phyloP scores from a whole-genome alignment of 2,113 vertebrate genomes.

The Anguilla japonica region DNA sequence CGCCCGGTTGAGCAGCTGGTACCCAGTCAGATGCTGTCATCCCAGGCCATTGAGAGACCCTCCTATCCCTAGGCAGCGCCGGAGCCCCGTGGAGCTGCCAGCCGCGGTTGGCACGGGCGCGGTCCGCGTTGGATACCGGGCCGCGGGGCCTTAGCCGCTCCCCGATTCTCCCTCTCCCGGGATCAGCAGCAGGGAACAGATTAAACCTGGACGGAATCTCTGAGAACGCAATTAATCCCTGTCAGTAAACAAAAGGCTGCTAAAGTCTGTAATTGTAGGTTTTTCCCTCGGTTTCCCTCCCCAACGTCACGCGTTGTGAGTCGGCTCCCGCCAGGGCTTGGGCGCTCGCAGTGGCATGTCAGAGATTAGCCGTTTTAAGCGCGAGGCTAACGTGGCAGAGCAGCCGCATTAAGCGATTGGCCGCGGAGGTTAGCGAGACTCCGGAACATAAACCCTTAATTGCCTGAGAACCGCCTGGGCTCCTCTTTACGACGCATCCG shows the following conservation, averaged over 20 bases:
- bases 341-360: neutral
- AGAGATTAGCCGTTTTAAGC: neutral
- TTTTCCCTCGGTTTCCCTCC: neutral
- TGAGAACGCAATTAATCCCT: neutral
- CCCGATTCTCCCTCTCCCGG: neutral
- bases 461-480: constrained; percentile 35
- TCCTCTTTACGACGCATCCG: constrained; percentile 9
- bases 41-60: too few species aligned
- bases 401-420: constrained; percentile 39
- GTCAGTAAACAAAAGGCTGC: neutral
- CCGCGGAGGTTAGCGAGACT: constrained; percentile 49
- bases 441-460: constrained; percentile 50
- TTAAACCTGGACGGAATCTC: neutral
- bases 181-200: neutral
- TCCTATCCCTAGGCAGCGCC: too few species aligned
- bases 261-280: neutral
- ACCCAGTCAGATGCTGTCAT: too few species aligned
- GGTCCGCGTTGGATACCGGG: too few species aligned
- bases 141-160: neutral
- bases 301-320: neutral
- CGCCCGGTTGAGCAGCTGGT: too few species aligned
- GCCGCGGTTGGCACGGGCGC: too few species aligned
- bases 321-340: neutral
- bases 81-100: too few species aligned
- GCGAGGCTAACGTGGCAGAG: constrained; percentile 4